These are phyloP conservation scores for Synchiropus splendidus DNA, from an alignment of 2,113 vertebrate species.

Conservation along the genomic window DNA sequence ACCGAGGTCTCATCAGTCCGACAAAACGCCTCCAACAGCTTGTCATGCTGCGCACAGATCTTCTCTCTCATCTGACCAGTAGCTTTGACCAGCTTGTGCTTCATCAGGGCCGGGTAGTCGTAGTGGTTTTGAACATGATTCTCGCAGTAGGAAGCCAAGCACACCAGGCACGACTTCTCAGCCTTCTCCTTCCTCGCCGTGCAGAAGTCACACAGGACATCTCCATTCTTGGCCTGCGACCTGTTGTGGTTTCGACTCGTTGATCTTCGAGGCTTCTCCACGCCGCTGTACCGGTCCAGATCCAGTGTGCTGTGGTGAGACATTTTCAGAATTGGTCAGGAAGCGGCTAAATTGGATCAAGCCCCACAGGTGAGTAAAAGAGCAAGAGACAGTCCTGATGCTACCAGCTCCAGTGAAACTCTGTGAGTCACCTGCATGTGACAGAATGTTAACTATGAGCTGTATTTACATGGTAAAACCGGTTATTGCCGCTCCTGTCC, in stretches of 20 bases:
- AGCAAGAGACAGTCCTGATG: slow-evolving; percentile 4
- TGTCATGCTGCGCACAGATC: slow-evolving; percentile 69
- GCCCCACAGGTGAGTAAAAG: neutral
- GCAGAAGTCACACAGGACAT: slow-evolving; percentile 82
- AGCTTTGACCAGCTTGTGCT: slow-evolving; percentile 84
- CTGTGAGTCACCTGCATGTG: slow-evolving; percentile 30
- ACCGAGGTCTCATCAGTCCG: slow-evolving; percentile 66
- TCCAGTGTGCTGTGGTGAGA: slow-evolving; percentile 45
- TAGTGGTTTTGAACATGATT: slow-evolving; percentile 86
- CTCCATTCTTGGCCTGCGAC: slow-evolving; percentile 39
- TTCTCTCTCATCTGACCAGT: slow-evolving; percentile 69
- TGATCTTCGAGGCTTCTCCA: slow-evolving; percentile 72
- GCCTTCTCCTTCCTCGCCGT: slow-evolving; percentile 83
- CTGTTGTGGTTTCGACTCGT: slow-evolving; percentile 46
- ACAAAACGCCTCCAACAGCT: slow-evolving; percentile 70
- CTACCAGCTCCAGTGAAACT: slow-evolving; percentile 56
- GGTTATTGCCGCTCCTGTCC: slow-evolving; percentile 50
- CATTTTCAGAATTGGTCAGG: slow-evolving; percentile 37
- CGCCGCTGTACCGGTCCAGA: slow-evolving; percentile 63
- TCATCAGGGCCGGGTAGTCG: slow-evolving; percentile 85
- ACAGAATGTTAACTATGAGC: slow-evolving; percentile 57
- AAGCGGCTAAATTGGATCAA: neutral
- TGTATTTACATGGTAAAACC: slow-evolving; percentile 48
- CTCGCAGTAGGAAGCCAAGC: slow-evolving; percentile 90
- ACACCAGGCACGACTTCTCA: slow-evolving; percentile 86